A percentile compares a stretch with the other conserved stretches of the same genome.
Conservation (phyloP, 2,888 invertebrate genomes). For the Nudaria mundana region DNA sequence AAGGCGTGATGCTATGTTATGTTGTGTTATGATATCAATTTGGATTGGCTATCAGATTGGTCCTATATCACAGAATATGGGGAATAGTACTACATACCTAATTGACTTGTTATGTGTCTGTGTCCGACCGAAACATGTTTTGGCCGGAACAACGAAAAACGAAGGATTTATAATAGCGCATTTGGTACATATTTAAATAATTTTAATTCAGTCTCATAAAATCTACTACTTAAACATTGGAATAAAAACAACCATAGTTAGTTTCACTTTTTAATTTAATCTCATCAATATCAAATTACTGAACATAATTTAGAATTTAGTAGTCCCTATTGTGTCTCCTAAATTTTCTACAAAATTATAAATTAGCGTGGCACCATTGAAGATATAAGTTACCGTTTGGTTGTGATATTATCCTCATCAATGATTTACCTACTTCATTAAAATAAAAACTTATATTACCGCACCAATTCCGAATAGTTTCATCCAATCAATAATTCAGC, state of each 20-base stretch:
- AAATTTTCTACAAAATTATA: constrained; percentile 67
- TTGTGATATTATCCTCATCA: constrained; percentile 53
- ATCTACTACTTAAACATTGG: no score
- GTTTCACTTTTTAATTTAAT: constrained; percentile 74
- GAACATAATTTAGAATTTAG: constrained; percentile 74
- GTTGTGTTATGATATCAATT: no score
- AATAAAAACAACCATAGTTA: constrained; percentile 35
- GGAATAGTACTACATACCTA: no score
- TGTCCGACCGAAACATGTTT: no score
- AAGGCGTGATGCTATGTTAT: no score
- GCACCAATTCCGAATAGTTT: constrained; percentile 70
- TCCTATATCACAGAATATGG: no score
- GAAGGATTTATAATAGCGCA: no score
- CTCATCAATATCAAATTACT: constrained; percentile 77
- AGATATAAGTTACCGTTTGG: constrained; percentile 52
- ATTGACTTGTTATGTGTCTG: no score
- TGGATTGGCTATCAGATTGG: no score
- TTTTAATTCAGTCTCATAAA: no score
- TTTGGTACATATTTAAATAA: no score
- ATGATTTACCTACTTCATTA: constrained; percentile 54
- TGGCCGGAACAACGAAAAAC: no score
- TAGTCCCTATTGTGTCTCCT: constrained; percentile 58
- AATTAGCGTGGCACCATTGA: constrained; percentile 68
- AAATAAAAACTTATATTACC: constrained; percentile 45
- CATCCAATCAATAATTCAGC: constrained; percentile 45